A percentile compares a stretch with the other conserved stretches of the same genome.
These are phyloP conservation scores for Okapia johnstoni DNA, from an alignment of 2,113 vertebrate genomes.

Conservation along the genomic window DNA sequence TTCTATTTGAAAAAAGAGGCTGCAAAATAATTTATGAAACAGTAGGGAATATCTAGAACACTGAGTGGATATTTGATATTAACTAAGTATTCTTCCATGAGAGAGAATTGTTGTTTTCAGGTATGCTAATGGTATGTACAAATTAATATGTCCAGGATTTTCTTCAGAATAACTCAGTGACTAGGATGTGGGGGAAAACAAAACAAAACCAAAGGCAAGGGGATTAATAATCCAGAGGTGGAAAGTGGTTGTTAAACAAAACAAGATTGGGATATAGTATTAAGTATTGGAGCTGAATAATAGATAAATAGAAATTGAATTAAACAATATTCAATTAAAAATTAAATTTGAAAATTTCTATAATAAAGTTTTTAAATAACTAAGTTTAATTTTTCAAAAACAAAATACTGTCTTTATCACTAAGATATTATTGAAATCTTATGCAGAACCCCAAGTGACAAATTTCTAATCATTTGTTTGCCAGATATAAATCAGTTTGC, in stretches of 20 bases:
- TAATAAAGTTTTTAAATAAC: not conserved
- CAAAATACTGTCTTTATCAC: not conserved
- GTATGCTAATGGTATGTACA: not conserved
- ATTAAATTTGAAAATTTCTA: not conserved
- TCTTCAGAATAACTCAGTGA: slow-evolving; percentile 18
- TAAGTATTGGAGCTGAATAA: not conserved
- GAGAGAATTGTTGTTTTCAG: not conserved
- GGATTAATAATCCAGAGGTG: not conserved
- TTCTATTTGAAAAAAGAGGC: not conserved
- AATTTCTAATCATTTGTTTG: slow-evolving; percentile 9
- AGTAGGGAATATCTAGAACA: not conserved
- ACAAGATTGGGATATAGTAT: not conserved
- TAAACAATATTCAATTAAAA: not conserved
- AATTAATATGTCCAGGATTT: not conserved
- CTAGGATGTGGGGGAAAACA: not conserved
- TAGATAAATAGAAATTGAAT: not conserved
- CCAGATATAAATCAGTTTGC: not conserved
- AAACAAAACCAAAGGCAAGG: not conserved
- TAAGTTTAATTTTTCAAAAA: not conserved
- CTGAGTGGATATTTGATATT: not conserved
- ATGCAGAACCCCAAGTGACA: not conserved
- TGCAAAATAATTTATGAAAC: not conserved
- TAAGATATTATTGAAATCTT: not conserved
- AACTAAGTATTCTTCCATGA: not conserved
- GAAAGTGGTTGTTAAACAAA: not conserved